Percentiles rank a stretch among this genome's conserved stretches.
phyloP scores from a whole-genome alignment of 1,140 invertebrate species.

The Drosophila bipectinata region DNA sequence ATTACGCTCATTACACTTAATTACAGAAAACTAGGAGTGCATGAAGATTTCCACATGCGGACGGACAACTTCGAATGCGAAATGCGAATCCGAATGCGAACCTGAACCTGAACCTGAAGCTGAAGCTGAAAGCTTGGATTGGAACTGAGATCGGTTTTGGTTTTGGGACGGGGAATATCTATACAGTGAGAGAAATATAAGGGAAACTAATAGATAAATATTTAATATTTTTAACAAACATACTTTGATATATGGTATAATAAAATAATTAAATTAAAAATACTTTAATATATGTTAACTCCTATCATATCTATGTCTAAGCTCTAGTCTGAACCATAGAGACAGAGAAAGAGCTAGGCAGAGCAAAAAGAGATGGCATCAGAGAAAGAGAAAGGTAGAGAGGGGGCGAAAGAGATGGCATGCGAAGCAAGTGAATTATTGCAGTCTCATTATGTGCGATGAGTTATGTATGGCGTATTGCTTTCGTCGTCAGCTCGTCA shows the following conservation, averaged over 20 bases:
- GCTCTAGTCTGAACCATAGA: background rate
- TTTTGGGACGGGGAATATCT: slow-evolving; percentile 3
- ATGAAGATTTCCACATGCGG: slow-evolving; percentile 79
- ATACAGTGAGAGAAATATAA: background rate
- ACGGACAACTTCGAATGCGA: slow-evolving; percentile 37
- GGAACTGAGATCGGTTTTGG: slow-evolving; percentile 1
- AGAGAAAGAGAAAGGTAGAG: slow-evolving; percentile 49
- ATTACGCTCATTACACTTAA: slow-evolving; percentile 84
- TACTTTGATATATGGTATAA: no score
- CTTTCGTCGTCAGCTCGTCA: slow-evolving; percentile 82
- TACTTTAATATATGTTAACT: no score
- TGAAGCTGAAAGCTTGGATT: slow-evolving; percentile 8
- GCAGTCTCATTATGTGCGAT: slow-evolving; percentile 84
- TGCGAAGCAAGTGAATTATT: slow-evolving; percentile 83
- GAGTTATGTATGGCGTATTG: slow-evolving; percentile 84
- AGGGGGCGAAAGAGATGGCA: slow-evolving; percentile 54
- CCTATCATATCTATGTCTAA: background rate
- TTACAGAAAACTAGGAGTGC: slow-evolving; percentile 83
- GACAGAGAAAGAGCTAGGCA: background rate
- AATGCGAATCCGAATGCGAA: slow-evolving; percentile 36
- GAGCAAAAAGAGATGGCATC: slow-evolving; percentile 21
- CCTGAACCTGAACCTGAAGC: slow-evolving; percentile 36
- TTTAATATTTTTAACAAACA: no score
- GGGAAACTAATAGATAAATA: no score
- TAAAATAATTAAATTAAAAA: background rate